Evolutionary conservation across 2,113 vertebrate species (phyloP).

Genomic region (Amphiprion ocellaris): DNA sequence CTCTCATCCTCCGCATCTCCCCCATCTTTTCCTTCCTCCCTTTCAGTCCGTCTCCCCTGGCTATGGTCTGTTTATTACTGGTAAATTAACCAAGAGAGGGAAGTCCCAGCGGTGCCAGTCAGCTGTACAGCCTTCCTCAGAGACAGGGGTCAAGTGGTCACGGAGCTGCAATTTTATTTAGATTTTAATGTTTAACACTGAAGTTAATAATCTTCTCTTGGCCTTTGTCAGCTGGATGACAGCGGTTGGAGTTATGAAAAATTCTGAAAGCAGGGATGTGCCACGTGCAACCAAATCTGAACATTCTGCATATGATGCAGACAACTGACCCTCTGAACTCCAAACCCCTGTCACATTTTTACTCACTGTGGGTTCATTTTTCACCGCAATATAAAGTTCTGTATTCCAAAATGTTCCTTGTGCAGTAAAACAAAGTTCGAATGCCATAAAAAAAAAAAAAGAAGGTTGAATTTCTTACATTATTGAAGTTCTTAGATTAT

Average conservation of each 20-base stretch:
- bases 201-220: constrained; percentile 14
- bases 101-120: constrained; percentile 53
- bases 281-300: not conserved
- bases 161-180: constrained; percentile 8
- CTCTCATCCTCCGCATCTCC: not conserved
- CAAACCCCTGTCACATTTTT: too few species aligned
- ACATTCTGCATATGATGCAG: not conserved
- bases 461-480: too few species aligned
- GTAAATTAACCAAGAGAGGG: constrained; percentile 57
- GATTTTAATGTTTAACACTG: constrained; percentile 3
- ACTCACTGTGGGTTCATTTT: too few species aligned
- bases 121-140: constrained; percentile 10
- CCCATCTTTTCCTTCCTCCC: not conserved
- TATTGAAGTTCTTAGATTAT: too few species aligned
- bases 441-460: too few species aligned
- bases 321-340: not conserved
- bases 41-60: constrained; percentile 43
- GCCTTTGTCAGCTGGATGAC: not conserved
- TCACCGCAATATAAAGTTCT: too few species aligned
- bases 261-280: not conserved
- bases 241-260: not conserved
- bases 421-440: too few species aligned
- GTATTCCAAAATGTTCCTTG: too few species aligned
- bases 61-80: constrained; percentile 63
- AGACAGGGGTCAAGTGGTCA: constrained; percentile 40